Percentiles rank a stretch among this genome's conserved stretches.
These are phyloP conservation scores for Agonopterix subpropinquella DNA, from an alignment of 2,888 invertebrate species.

Conservation along the genomic window DNA sequence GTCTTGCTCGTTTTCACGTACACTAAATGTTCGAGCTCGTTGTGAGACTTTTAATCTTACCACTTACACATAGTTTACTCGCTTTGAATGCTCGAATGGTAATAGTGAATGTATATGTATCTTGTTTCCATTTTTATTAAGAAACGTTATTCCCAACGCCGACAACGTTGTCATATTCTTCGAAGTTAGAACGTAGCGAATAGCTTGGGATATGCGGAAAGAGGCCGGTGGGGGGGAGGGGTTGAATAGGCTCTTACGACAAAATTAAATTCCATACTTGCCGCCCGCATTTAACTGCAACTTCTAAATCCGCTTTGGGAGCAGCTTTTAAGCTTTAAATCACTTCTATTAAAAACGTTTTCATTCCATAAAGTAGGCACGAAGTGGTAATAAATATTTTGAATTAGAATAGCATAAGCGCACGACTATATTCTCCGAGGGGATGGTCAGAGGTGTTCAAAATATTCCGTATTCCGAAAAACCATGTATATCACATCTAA, in stretches of 20 bases:
- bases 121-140: conserved; percentile 2
- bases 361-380: conserved; percentile 13
- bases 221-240: neutral
- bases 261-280: conserved; percentile 51
- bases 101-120: neutral
- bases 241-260: conserved; percentile 14
- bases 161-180: neutral
- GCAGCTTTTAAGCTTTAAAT: conserved; percentile 32
- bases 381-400: neutral
- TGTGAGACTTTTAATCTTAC: too few relatives aligned
- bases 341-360: conserved; percentile 39
- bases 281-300: conserved; percentile 37
- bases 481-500: too few relatives aligned
- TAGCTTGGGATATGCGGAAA: neutral
- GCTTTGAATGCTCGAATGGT: too few relatives aligned
- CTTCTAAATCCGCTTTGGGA: conserved; percentile 32
- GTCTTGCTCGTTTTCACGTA: too few relatives aligned
- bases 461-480: too few relatives aligned
- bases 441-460: too few relatives aligned
- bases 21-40: too few relatives aligned
- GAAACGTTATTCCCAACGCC: neutral
- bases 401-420: too few relatives aligned
- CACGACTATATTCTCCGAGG: too few relatives aligned
- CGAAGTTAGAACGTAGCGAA: neutral
- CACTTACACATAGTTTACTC: too few relatives aligned